Base-by-base conservation (phyloP, 2,888 invertebrate genomes). In the Athalia circularis region DNA sequence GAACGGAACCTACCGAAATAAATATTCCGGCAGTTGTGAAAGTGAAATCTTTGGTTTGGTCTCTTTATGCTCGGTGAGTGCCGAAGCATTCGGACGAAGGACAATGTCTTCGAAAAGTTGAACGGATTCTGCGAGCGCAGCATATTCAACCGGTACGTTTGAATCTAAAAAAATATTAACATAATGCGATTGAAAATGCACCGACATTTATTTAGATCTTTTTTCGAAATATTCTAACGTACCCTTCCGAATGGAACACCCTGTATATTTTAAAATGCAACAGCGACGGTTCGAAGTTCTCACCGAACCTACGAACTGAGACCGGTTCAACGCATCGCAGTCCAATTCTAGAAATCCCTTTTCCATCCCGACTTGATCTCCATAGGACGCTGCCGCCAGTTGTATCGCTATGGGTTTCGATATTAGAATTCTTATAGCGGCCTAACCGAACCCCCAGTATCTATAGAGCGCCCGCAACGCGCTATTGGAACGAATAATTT, bases 381-480 rank as follows among this genome's bases (percentile, higher is more conserved):
- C 72, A 45, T 72, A 61, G 59, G 59, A 45, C 9, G 72, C 45
- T 59, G 59, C 72, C 59, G 29, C 29, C 29, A 29, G 29, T 29
- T 59, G 72, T 72, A 57, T 72, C 72, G 72, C 72, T 59, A 29
- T 13, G 72, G 59, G 72, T 72, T 59, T 72, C 72, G 72, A 72
- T 72, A 72, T 72, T 72, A 72, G 72, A 72, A 72, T 72, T 47
- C 72, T 72, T 61, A 61, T 72, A 59, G 72, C n/a, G 47, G 59
- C 72, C 15, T 13, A 59, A 50, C 72, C 61, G 59, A 57, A 59
- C n/a, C 47, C 72, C 47, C n/a, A 29, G 29, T 29, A 61, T 72
- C 45, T 59, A 57, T 47, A 15, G 47, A 72, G 45, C 47, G 47
- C 61, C 54, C 75, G 48, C 62, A 75, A 48, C 62, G 59, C 13